Evolutionary conservation across 2,113 vertebrate species (phyloP), one percentile per base, ranked within the genome.

Genomic region (Limnothrissa miodon): DNA sequence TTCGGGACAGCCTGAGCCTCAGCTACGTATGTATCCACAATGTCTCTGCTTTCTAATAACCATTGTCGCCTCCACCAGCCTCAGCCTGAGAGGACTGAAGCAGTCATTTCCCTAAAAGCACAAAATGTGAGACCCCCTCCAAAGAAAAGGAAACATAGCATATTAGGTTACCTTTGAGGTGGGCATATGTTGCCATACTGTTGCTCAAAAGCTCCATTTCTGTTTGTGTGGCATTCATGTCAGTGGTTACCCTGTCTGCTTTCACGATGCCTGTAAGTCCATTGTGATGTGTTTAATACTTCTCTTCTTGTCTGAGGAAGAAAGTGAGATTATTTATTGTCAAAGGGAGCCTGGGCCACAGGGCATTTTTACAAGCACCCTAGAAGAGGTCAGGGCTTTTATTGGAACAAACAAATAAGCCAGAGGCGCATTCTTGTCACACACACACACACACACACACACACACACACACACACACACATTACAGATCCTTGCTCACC

Each of bases 191-290:
- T 0, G 97, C 97, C 93, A 99, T 96, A 93, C 96, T 98, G 95
- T 97, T 98, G 88, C 97, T 99, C 85, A 99, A 93, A 87, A 99
- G 95, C 92, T 97, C 96, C 97, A 99, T 97, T 91, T 99, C 96
- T 88, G 90, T 94, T 80, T 88, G 90, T 10, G 95, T 89, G 21
- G 94, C 94, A 83, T 97, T 96, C 96, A 97, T 97, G 53, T 39
- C 87, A 78, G 29, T 82, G 84, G 80, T 80, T 42, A 29, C 9
- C n/a, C 25, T n/a, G 6, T 62, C 10, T 29, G n/a, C n/a, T 62
- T 45, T 83, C 45, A 85, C 83, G 29, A 78, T 6, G 80, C 78
- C 83, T 25, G 45, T 80, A 42, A 1, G 29, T 89, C 82, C 51
- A 23, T 56, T 23, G 19, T 56, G 4, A 56, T 56, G 19, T 56